phyloP scores from a whole-genome alignment of 2,888 invertebrate genomes.

The Rhyacophila evoluta region DNA sequence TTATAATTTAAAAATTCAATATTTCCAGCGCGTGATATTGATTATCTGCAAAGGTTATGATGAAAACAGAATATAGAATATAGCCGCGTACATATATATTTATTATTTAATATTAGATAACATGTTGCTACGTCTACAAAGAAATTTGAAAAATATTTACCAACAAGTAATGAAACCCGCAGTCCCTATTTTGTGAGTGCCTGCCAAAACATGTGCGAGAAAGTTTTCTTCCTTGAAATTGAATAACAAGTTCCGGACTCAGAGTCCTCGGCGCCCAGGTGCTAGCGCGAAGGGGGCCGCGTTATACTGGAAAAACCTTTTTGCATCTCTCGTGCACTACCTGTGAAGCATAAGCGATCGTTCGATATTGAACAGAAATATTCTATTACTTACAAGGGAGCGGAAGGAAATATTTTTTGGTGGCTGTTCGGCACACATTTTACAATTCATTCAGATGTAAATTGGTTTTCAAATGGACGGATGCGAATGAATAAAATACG shows the following conservation, averaged over 20 bases:
- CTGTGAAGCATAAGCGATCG: background rate
- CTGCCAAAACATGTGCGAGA: background rate
- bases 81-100: no score
- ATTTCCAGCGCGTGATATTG: no score
- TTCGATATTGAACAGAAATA: slow-evolving; percentile 29
- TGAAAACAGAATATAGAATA: no score
- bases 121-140: no score
- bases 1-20: no score
- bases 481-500: background rate
- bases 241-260: slow-evolving; percentile 36
- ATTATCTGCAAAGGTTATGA: no score
- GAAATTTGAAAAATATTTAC: no score
- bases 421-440: background rate
- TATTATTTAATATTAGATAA: no score
- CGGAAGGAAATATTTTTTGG: slow-evolving; percentile 21
- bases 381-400: slow-evolving; percentile 4
- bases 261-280: slow-evolving; percentile 39
- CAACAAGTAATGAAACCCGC: no score
- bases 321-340: slow-evolving; percentile 23
- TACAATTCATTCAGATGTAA: background rate
- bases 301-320: slow-evolving; percentile 23
- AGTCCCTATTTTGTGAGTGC: background rate
- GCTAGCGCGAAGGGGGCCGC: background rate
- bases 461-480: background rate
- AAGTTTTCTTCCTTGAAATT: slow-evolving; percentile 39